Base-by-base conservation (phyloP, 2,797 vertebrate species). In the Sebastes matsubarae region DNA sequence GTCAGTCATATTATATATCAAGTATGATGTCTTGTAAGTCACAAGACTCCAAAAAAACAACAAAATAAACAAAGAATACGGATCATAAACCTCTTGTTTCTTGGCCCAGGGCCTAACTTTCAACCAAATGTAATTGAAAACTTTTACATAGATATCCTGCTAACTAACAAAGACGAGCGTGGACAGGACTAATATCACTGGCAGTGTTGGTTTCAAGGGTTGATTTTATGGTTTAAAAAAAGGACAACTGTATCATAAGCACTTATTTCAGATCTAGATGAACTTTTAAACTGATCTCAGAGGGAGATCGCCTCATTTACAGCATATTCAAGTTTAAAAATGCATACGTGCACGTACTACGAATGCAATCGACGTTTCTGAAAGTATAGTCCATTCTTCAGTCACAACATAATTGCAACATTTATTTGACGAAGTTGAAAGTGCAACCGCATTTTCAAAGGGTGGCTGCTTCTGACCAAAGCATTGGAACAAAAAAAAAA, bases 381-480 rank as follows among this genome's bases (percentile, higher is more conserved):
- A 63, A 57, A n/a, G 27, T 67, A 18, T 3, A 72, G 11, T 67
- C 54, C 25, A 75, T 77, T 80, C 20, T 72, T 75, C 54, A 81
- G 18, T 87, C 81, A 65, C 34, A 72, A 70, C 27, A 80, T 80
- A 77, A 86, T 16, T 52, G 29, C 5, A 74, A 79, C 68, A 79
- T 69, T 32, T 50, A 80, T 77, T 50, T 77, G 58, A 81, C 65
- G 63, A 85, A 85, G 73, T 64, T 77, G 20, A 88, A 85, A 83
- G 85, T 61, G 79, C 10, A 70, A 79, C 54, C 67, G 6, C 52
- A 78, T 87, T 87, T 89, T 83, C 79, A 92, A 85, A 90, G 88
- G 83, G 59, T 83, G 86, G 80, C 81, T 88, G 87, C 80, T 84
- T 79, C 68, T 79, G 84, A 83, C 84, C 83, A 72, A 88, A 82